Conservation (phyloP, 2,888 invertebrate species). For the Ernsta delagoae region DNA sequence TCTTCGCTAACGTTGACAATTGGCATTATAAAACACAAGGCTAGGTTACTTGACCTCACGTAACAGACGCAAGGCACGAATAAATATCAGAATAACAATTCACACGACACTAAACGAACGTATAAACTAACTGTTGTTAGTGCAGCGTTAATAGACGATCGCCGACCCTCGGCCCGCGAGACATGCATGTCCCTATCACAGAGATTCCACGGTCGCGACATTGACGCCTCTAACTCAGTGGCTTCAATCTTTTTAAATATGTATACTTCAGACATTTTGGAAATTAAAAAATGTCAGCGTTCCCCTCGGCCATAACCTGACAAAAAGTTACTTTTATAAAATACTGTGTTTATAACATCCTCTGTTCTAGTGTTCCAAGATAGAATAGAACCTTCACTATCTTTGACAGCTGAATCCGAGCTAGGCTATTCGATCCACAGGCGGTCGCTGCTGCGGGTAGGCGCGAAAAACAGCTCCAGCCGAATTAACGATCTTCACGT, state of each 20-base stretch:
- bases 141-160: slow-evolving; percentile 47
- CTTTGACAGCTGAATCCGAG: too few species aligned
- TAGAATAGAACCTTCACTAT: too few species aligned
- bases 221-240: slow-evolving; percentile 54
- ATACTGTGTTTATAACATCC: too few species aligned
- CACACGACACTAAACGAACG: slow-evolving; percentile 44
- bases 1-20: slow-evolving; percentile 35
- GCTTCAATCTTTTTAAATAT: too few species aligned
- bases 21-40: slow-evolving; percentile 44
- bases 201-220: slow-evolving; percentile 69
- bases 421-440: too few species aligned
- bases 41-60: slow-evolving; percentile 50
- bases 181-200: slow-evolving; percentile 43
- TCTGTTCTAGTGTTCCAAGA: too few species aligned
- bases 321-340: too few species aligned
- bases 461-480: too few species aligned
- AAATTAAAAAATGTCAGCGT: too few species aligned
- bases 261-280: too few species aligned
- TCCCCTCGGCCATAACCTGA: too few species aligned
- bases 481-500: slow-evolving; percentile 56
- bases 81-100: slow-evolving; percentile 49
- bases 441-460: too few species aligned
- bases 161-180: slow-evolving; percentile 57
- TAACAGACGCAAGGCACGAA: slow-evolving; percentile 45
- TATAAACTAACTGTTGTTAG: slow-evolving; percentile 39